Conservation (phyloP, 2,797 vertebrate genomes). For the Typhlichthys subterraneus region DNA sequence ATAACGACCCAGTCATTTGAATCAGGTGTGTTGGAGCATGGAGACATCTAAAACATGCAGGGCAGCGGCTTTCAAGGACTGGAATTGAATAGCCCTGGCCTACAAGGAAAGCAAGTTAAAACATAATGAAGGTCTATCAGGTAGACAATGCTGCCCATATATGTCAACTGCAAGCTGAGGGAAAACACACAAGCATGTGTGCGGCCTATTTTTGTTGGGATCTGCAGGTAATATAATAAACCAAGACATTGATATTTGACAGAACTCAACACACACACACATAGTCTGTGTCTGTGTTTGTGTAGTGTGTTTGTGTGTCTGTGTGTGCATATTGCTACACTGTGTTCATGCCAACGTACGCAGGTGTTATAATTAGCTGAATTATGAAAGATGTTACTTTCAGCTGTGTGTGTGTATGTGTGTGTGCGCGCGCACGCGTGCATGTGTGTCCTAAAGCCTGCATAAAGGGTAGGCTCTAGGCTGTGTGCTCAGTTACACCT, state of each 20-base stretch:
- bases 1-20: too few species aligned
- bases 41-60: too few species aligned
- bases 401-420: conserved; percentile 10
- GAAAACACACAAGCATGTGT: too few species aligned
- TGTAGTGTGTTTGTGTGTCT: conserved; percentile 14
- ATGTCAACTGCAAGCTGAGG: background rate
- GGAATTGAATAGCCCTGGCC: too few species aligned
- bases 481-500: conserved; percentile 36
- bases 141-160: background rate
- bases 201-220: too few species aligned
- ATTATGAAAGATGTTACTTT: too few species aligned
- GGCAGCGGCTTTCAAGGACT: too few species aligned
- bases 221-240: too few species aligned
- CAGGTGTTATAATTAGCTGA: conserved; percentile 41
- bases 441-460: background rate
- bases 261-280: background rate
- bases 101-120: background rate
- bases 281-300: conserved; percentile 10
- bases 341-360: background rate
- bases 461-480: conserved; percentile 23
- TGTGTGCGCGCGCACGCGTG: conserved; percentile 9
- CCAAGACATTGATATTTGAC: background rate
- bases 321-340: conserved; percentile 1
- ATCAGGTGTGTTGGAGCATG: too few species aligned
- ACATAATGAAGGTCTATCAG: background rate